A percentile compares a stretch with the other conserved stretches of the same genome.
These are phyloP conservation scores for Cyclophora punctaria DNA, from an alignment of 2,888 invertebrate genomes.

Conservation along the genomic window DNA sequence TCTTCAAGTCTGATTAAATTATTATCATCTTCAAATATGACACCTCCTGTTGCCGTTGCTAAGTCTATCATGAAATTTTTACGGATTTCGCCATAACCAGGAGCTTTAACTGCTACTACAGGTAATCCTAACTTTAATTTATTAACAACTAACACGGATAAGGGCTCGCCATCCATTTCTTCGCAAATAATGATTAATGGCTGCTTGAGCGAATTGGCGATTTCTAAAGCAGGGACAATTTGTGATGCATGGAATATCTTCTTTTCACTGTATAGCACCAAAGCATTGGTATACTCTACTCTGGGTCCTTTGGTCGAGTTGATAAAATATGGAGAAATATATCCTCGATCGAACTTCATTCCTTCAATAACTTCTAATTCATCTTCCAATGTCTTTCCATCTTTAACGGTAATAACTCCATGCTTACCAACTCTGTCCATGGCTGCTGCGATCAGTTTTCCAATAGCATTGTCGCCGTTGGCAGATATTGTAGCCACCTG, in stretches of 20 bases:
- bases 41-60: slow-evolving; percentile 92
- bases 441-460: slow-evolving; percentile 94
- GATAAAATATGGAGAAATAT: slow-evolving; percentile 99
- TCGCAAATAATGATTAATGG: slow-evolving; percentile 96
- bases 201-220: slow-evolving; percentile 92
- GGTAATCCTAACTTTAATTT: slow-evolving; percentile 90
- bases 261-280: slow-evolving; percentile 94
- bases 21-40: slow-evolving; percentile 94
- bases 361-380: slow-evolving; percentile 97
- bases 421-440: slow-evolving; percentile 98
- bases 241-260: slow-evolving; percentile 96
- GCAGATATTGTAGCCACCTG: slow-evolving; percentile 99
- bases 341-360: slow-evolving; percentile 99
- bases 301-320: slow-evolving; percentile 98
- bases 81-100: slow-evolving; percentile 95
- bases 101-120: slow-evolving; percentile 95
- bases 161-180: slow-evolving; percentile 94
- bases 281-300: slow-evolving; percentile 96
- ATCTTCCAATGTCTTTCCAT: slow-evolving; percentile 96
- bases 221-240: slow-evolving; percentile 95
- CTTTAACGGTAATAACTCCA: slow-evolving; percentile 99
- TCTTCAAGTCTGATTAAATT: slow-evolving; percentile 92
- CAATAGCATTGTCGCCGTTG: slow-evolving; percentile 94
- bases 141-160: slow-evolving; percentile 93
- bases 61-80: slow-evolving; percentile 92